Evolutionary conservation across 2,797 vertebrate species (phyloP).

Genomic region (Gymnodraco acuticeps): DNA sequence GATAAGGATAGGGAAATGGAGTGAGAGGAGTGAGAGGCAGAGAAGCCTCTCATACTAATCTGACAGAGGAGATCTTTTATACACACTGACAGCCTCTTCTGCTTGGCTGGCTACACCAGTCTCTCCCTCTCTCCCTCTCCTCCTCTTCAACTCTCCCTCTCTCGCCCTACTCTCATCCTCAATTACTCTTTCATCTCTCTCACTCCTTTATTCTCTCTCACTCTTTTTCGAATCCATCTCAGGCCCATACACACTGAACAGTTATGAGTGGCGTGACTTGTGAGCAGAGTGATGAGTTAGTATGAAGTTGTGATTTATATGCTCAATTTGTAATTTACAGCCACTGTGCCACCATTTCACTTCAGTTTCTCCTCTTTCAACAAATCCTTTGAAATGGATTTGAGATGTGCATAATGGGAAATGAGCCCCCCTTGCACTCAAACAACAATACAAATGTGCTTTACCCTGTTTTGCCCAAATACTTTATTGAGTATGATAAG

Average conservation of each 20-base stretch:
- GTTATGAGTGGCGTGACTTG: conserved; percentile 57
- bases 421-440: neutral
- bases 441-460: too few species aligned
- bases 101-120: conserved; percentile 79
- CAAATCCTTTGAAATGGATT: conserved; percentile 10
- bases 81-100: conserved; percentile 82
- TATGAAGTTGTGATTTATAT: conserved; percentile 9
- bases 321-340: conserved; percentile 9
- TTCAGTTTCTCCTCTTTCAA: neutral
- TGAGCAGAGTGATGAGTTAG: conserved; percentile 43
- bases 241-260: conserved; percentile 23
- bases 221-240: conserved; percentile 36
- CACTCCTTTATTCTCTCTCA: conserved; percentile 27
- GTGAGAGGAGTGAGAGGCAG: conserved; percentile 66
- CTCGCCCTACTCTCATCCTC: conserved; percentile 61
- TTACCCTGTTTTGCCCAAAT: too few species aligned
- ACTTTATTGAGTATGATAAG: too few species aligned
- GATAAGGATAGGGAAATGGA: conserved; percentile 62
- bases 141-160: conserved; percentile 59
- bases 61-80: conserved; percentile 84
- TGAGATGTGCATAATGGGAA: neutral
- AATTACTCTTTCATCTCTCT: conserved; percentile 67
- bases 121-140: conserved; percentile 66
- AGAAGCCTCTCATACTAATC: conserved; percentile 79
- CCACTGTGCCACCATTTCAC: neutral